These are phyloP conservation scores for Ligdia adustata DNA, from an alignment of 2,888 invertebrate species.

Conservation along the genomic window DNA sequence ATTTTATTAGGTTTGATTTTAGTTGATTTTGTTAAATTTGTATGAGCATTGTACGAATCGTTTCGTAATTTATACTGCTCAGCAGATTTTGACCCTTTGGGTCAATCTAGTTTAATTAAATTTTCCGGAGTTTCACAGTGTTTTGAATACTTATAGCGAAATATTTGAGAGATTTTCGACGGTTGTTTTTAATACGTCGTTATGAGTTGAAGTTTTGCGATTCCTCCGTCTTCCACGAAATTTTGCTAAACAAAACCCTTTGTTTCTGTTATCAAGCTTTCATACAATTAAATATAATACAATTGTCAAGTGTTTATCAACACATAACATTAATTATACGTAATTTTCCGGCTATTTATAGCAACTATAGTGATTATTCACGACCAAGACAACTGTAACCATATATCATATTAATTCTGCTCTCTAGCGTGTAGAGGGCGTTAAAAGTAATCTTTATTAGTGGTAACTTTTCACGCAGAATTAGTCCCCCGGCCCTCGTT, in stretches of 20 bases:
- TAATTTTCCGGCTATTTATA: not conserved
- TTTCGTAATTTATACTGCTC: not conserved
- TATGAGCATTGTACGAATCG: too few relatives aligned
- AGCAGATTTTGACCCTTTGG: slow-evolving; percentile 23
- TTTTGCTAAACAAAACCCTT: not conserved
- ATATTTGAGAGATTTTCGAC: slow-evolving; percentile 21
- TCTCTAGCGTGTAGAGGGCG: slow-evolving; percentile 28
- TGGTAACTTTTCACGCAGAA: slow-evolving; percentile 54
- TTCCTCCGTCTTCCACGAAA: too few relatives aligned
- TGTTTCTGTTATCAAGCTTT: not conserved
- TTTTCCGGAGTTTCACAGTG: slow-evolving; percentile 21
- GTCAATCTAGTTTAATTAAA: slow-evolving; percentile 31
- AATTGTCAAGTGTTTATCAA: too few relatives aligned
- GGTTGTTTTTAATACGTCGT: slow-evolving; percentile 19
- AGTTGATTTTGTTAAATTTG: too few relatives aligned
- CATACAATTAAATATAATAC: too few relatives aligned
- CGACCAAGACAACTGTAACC: slow-evolving; percentile 26
- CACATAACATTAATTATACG: too few relatives aligned
- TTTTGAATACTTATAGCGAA: slow-evolving; percentile 27
- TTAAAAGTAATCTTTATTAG: slow-evolving; percentile 57
- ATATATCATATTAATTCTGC: slow-evolving; percentile 38
- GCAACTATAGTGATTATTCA: slow-evolving; percentile 18
- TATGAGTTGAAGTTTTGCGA: slow-evolving; percentile 11
- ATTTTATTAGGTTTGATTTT: too few relatives aligned
- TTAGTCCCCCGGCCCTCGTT: slow-evolving; percentile 56